A percentile compares a stretch with the other conserved stretches of the same genome.
phyloP scores from a whole-genome alignment of 2,113 vertebrate species.

The Malurus alboscapulatus region DNA sequence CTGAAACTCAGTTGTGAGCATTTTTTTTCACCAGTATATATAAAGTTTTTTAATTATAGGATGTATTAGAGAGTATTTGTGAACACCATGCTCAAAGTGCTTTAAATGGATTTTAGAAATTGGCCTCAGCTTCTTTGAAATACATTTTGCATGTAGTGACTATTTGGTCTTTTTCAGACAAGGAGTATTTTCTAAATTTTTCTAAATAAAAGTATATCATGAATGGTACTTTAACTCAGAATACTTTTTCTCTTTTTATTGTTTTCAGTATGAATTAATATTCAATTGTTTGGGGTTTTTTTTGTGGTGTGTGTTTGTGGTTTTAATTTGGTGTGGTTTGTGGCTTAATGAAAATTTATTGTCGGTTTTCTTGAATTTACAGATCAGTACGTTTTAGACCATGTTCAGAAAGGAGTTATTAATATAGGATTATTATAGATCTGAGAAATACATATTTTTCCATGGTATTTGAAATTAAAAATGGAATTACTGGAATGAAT shows the following conservation, averaged over 20 bases:
- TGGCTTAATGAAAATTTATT: background rate
- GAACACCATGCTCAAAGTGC: background rate
- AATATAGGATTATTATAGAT: background rate
- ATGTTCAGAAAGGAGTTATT: background rate
- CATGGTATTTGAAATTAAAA: background rate
- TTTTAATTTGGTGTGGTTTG: background rate
- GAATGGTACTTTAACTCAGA: background rate
- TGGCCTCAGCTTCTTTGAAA: background rate
- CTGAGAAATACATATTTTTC: background rate
- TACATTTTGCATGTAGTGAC: background rate
- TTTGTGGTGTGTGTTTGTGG: background rate
- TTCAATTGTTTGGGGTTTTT: rapidly evolving
- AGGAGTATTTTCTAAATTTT: background rate
- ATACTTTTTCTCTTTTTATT: background rate
- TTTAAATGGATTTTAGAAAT: background rate
- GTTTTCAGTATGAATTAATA: background rate
- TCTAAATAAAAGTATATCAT: background rate
- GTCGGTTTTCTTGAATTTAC: background rate
- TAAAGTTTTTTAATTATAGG: background rate
- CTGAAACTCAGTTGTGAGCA: background rate
- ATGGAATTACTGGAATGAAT: background rate
- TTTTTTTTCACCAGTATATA: background rate
- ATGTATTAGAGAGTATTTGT: background rate
- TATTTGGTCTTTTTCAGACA: background rate
- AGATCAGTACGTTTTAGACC: background rate